These are phyloP conservation scores for Tetragonula clypearis DNA, from an alignment of 1,140 invertebrate species.

Conservation along the genomic window DNA sequence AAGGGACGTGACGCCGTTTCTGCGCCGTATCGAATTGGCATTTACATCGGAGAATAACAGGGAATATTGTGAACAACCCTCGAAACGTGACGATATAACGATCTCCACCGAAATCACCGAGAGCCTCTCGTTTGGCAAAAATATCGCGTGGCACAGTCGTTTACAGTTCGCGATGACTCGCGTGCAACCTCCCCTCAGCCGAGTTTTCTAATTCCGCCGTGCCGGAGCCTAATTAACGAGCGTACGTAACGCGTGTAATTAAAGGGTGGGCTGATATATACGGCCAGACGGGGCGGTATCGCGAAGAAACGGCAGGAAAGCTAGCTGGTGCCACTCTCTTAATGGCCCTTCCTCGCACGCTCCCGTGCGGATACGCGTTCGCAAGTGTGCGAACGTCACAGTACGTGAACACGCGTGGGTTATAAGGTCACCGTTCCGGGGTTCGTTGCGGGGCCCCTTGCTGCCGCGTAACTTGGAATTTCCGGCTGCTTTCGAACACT, in stretches of 20 bases:
- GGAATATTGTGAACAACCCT: neutral
- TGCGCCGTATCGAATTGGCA: neutral
- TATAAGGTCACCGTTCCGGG: neutral
- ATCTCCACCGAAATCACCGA: neutral
- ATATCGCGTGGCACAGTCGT: conserved; percentile 18
- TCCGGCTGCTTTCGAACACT: neutral
- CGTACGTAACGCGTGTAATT: conserved; percentile 74
- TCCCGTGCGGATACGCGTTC: conserved; percentile 63
- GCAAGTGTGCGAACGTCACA: conserved; percentile 77
- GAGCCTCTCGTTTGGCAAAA: conserved; percentile 3
- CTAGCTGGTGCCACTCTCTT: conserved; percentile 61
- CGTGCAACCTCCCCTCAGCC: conserved; percentile 30
- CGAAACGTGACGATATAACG: neutral
- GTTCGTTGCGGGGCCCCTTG: conserved; percentile 13
- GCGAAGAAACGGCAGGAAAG: conserved; percentile 67
- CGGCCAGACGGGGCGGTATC: conserved; percentile 54
- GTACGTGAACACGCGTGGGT: conserved; percentile 66
- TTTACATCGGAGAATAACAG: neutral
- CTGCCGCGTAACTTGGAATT: conserved; percentile 40
- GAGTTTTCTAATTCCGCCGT: conserved; percentile 54
- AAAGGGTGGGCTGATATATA: conserved; percentile 66
- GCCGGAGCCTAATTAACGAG: conserved; percentile 67
- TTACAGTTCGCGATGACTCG: conserved; percentile 49
- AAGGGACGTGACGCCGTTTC: neutral
- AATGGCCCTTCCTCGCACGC: conserved; percentile 53